Evolutionary conservation across 2,113 vertebrate species (phyloP).

Genomic region (Dipodomys ordii): DNA sequence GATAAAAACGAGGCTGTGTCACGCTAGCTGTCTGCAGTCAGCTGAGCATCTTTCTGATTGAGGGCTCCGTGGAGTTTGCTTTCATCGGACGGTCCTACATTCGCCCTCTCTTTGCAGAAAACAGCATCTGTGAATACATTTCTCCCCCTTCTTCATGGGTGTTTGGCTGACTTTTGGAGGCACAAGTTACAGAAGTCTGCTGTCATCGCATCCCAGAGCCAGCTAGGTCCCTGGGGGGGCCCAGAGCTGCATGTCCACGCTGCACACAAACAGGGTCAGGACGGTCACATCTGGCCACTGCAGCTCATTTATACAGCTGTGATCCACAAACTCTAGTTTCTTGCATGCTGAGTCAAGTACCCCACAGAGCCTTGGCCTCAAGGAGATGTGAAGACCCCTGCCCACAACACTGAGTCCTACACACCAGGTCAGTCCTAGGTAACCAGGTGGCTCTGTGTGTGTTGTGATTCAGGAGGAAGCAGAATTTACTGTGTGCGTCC

Average conservation of each 20-base stretch:
- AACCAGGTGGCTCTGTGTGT: conserved; percentile 16
- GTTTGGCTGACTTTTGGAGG: conserved; percentile 56
- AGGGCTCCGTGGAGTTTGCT: conserved; percentile 4
- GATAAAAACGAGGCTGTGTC: neutral
- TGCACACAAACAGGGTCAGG: conserved; percentile 74
- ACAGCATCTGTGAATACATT: conserved; percentile 38
- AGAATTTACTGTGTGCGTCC: neutral
- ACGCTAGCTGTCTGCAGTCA: neutral
- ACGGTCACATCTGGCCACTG: conserved; percentile 73
- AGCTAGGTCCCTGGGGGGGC: conserved; percentile 38
- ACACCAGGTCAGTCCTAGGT: neutral
- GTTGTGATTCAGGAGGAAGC: neutral
- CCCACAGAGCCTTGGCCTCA: conserved; percentile 48
- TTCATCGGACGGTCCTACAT: conserved; percentile 35
- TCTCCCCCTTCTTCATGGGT: conserved; percentile 15
- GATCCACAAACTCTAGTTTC: conserved; percentile 64
- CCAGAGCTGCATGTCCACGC: neutral
- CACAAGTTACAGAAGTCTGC: conserved; percentile 52
- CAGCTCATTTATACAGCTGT: conserved; percentile 79
- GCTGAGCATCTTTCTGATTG: neutral
- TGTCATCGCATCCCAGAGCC: conserved; percentile 57
- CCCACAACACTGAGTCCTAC: neutral
- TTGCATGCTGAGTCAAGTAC: conserved; percentile 60
- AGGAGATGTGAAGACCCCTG: neutral
- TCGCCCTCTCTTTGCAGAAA: conserved; percentile 50